These are phyloP conservation scores for Anastrepha ludens DNA, from an alignment of 1,140 invertebrate species.

Conservation along the genomic window DNA sequence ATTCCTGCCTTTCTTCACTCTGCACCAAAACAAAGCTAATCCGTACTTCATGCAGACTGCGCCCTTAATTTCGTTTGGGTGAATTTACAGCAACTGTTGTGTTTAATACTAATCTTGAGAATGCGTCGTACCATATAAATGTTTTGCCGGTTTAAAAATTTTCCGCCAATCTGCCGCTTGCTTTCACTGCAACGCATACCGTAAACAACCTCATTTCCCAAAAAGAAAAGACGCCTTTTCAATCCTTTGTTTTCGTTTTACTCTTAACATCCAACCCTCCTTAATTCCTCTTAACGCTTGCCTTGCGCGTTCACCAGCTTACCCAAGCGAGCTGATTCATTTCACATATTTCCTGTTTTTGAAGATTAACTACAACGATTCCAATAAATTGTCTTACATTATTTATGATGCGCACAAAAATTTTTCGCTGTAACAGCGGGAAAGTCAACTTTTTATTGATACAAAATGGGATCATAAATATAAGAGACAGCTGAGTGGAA, in stretches of 20 bases:
- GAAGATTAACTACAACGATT: slow-evolving; percentile 46
- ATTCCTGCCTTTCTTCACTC: too few relatives aligned
- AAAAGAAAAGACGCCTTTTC: not conserved
- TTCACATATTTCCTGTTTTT: slow-evolving; percentile 49
- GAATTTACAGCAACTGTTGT: too few relatives aligned
- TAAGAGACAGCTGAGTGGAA: not conserved
- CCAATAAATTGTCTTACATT: slow-evolving; percentile 40
- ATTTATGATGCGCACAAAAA: slow-evolving; percentile 53
- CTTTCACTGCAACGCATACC: too few relatives aligned
- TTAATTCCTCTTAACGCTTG: too few relatives aligned
- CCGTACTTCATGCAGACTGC: too few relatives aligned
- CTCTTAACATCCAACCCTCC: too few relatives aligned
- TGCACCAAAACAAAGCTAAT: too few relatives aligned
- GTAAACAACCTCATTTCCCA: slow-evolving; percentile 23
- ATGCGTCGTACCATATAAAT: too few relatives aligned
- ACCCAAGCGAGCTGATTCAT: not conserved
- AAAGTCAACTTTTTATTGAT: slow-evolving; percentile 51
- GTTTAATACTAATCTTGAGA: too few relatives aligned
- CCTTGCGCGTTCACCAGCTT: not conserved
- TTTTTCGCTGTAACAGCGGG: slow-evolving; percentile 24
- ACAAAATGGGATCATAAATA: slow-evolving; percentile 52
- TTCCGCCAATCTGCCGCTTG: too few relatives aligned
- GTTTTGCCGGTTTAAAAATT: too few relatives aligned
- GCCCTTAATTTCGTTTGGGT: too few relatives aligned
- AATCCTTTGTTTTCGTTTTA: not conserved